Base-by-base conservation (phyloP, 2,888 invertebrate genomes). In the Marasmarcha lunaedactyla region DNA sequence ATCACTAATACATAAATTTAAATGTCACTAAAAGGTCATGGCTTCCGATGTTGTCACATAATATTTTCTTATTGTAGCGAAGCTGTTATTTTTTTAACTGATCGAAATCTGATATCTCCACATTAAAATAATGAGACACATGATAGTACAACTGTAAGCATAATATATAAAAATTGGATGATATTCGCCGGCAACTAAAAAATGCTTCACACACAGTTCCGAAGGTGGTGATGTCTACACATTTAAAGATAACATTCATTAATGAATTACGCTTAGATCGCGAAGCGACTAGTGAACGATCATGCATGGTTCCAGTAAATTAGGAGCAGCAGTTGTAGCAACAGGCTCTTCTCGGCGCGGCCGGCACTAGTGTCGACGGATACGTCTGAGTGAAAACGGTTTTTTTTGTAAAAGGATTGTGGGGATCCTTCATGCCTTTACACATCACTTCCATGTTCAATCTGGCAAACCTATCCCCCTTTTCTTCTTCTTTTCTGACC, bases 381-480 rank as follows among this genome's bases (percentile, higher is more conserved):
- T 78, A 81, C 0, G 79, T 81, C 47, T 81, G 78, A 0, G 81
- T 78, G 45, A 52, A 62, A 0, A 54, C 63, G 10, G 63, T 59
- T 44, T 65, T 76, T 51, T 59, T 73, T 1, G 50, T 62, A 40
- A 81, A 81, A 0, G 76, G 77, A 45, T 81, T 79, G 1, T 50
- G n/a, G 0, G 62, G 54, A 15, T 69, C 70, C 1, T 38, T 25
- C 1, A 59, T 53, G 2, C 55, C 48, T 7, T 41, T 51, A 44
- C 70, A 70, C 46, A 77, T 79, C 34, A 81, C 54, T 58, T 81
- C 78, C 72, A 81, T 69, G 42, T 71, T 71, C 27, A 81, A 70
- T 43, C 60, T 64, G 1, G 76, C 78, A 45, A 57, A 67, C 47
- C 61, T 71, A 35, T 81, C 81, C 1, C 79, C 81, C 43, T 81